Evolutionary conservation across 2,797 vertebrate species (phyloP), one percentile per base, ranked within the genome.

Genomic region (Fringilla coelebs): DNA sequence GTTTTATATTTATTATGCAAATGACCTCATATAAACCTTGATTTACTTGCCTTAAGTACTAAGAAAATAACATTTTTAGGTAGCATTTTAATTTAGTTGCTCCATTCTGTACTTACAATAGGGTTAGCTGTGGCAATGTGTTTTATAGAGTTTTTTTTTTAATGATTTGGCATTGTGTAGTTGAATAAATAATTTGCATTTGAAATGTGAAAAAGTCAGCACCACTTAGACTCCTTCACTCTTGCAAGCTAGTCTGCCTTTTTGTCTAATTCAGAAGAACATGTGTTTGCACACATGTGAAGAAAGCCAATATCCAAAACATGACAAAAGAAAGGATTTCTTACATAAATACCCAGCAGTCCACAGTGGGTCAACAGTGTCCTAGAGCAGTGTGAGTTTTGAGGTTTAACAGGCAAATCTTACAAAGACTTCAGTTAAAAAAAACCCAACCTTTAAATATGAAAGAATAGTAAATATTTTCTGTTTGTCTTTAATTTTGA

Each of bases 161-260:
- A 38, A 68, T 77, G 63, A 45, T 65, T 80, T 87, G 57, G 17
- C 41, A 40, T 79, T 74, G 31, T 68, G 57, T 52, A 61, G 48
- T 67, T 95, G 86, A 92, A 89, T 90, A 93, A 92, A 92, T 70
- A 74, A 91, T 92, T 96, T 94, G 60, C 80, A 78, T 95, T 73
- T 93, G 74, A 95, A 90, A 88, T 49, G 32, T 74, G 75, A 67
- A 93, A 63, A 93, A 90, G 49, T 71, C 80, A 92, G 61, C 49
- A 61, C 29, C 57, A 10, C 68, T 85, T 94, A 40, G 67, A 18
- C 15, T 87, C 57, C 78, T 63, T 79, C 62, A 11, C 38, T 71
- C 34, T 55, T 73, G 51, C 34, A 54, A 81, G 36, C 38, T 76
- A 48, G 19, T 55, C 73, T 78, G 19, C 13, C 31, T 78, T 88